These are phyloP conservation scores for Idaea aversata DNA, from an alignment of 2,888 invertebrate species.

Conservation along the genomic window DNA sequence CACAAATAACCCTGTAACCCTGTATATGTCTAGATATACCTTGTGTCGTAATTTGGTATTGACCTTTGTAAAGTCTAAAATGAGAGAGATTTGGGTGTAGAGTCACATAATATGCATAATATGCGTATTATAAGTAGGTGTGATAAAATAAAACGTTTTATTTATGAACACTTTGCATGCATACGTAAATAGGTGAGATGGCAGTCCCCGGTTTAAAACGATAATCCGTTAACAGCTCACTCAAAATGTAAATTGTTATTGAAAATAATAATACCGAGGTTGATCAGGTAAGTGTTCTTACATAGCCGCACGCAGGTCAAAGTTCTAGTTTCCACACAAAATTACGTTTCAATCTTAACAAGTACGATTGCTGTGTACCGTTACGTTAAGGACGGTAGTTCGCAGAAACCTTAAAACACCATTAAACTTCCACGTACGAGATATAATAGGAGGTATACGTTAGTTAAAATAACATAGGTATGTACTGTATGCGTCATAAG, in stretches of 20 bases:
- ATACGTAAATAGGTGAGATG: constrained; percentile 10
- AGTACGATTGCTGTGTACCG: constrained; percentile 30
- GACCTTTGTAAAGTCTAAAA: neutral
- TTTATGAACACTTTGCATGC: constrained; percentile 5
- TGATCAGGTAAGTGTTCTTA: constrained; percentile 39
- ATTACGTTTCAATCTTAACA: constrained; percentile 61
- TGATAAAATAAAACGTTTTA: constrained; percentile 2
- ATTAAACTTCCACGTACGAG: constrained; percentile 18
- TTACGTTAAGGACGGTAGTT: constrained; percentile 35
- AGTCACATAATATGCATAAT: neutral
- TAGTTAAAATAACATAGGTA: neutral
- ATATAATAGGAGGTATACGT: neutral
- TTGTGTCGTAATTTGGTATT: neutral
- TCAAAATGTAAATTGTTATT: constrained; percentile 27
- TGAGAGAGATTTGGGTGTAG: neutral
- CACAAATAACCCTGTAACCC: too few relatives aligned
- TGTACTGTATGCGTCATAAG: too few relatives aligned
- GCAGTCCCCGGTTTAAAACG: constrained; percentile 17
- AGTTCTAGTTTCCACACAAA: constrained; percentile 53
- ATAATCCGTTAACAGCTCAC: constrained; percentile 21
- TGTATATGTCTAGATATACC: too few relatives aligned
- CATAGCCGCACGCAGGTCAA: constrained; percentile 44
- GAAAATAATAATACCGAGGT: constrained; percentile 24
- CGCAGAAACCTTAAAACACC: constrained; percentile 26
- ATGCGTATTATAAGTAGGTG: neutral